These are phyloP conservation scores for Anabas testudineus DNA, from an alignment of 2,797 vertebrate genomes.

Conservation along the genomic window DNA sequence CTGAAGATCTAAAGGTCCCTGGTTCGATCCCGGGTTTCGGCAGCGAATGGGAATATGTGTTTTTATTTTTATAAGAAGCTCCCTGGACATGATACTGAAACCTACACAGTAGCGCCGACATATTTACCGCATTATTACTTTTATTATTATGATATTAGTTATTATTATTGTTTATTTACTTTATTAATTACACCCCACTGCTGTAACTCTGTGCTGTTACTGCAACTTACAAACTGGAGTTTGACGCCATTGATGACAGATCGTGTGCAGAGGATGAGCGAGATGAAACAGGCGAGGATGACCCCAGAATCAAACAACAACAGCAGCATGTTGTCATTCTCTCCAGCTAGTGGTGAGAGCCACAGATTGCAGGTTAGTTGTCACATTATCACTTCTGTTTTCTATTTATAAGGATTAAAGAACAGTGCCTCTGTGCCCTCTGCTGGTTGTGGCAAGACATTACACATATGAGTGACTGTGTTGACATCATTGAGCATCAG, in stretches of 20 bases:
- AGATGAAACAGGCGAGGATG: slow-evolving; percentile 89
- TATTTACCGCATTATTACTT: too few relatives aligned
- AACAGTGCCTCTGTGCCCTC: slow-evolving; percentile 5
- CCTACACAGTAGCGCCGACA: too few relatives aligned
- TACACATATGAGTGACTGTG: neutral
- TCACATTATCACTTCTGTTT: neutral
- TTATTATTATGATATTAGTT: too few relatives aligned
- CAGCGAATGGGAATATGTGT: fast-evolving
- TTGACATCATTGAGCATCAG: neutral
- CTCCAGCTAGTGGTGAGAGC: slow-evolving; percentile 82
- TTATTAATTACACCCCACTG: too few relatives aligned
- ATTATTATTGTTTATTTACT: too few relatives aligned
- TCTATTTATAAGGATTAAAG: neutral
- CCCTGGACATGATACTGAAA: too few relatives aligned
- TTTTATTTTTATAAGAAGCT: too few relatives aligned
- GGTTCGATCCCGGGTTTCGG: slow-evolving; percentile 81
- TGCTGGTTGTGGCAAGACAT: slow-evolving; percentile 24
- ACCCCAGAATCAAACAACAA: slow-evolving; percentile 90
- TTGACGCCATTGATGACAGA: slow-evolving; percentile 89
- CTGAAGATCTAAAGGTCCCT: slow-evolving; percentile 79
- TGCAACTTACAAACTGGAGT: slow-evolving; percentile 89
- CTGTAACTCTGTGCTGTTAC: neutral
- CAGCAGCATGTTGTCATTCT: slow-evolving; percentile 89
- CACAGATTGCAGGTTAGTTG: slow-evolving; percentile 3
- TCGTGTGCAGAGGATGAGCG: slow-evolving; percentile 88